A percentile compares a stretch with the other conserved stretches of the same genome.
These are phyloP conservation scores for Ciconia stormi DNA, from an alignment of 2,113 vertebrate genomes.

Conservation along the genomic window DNA sequence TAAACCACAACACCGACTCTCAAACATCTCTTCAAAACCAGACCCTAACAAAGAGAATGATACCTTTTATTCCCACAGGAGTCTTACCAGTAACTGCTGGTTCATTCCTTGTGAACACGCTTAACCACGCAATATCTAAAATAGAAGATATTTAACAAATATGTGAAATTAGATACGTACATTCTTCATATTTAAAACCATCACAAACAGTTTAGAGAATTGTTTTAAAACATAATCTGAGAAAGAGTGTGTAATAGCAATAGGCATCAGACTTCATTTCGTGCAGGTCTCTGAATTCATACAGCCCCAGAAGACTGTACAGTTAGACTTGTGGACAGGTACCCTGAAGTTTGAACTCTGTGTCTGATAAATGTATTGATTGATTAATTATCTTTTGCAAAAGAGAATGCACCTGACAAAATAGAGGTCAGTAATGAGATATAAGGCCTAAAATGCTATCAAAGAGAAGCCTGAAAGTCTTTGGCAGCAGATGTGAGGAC, in stretches of 20 bases:
- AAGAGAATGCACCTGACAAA: background rate
- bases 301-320: background rate
- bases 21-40: background rate
- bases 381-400: background rate
- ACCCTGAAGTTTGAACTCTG: background rate
- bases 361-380: background rate
- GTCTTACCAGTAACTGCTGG: background rate
- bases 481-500: background rate
- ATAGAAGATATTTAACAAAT: background rate
- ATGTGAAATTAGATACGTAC: background rate
- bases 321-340: background rate
- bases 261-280: background rate
- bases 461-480: background rate
- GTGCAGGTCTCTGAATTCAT: background rate
- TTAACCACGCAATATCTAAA: conserved; percentile 57
- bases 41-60: background rate
- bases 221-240: background rate
- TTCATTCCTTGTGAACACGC: background rate
- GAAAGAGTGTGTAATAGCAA: background rate
- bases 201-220: background rate
- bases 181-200: background rate
- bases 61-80: background rate
- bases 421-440: background rate
- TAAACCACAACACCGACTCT: background rate
- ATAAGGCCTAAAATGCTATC: background rate